Evolutionary conservation across 2,888 invertebrate species (phyloP).

Genomic region (Lampropteryx suffumata): DNA sequence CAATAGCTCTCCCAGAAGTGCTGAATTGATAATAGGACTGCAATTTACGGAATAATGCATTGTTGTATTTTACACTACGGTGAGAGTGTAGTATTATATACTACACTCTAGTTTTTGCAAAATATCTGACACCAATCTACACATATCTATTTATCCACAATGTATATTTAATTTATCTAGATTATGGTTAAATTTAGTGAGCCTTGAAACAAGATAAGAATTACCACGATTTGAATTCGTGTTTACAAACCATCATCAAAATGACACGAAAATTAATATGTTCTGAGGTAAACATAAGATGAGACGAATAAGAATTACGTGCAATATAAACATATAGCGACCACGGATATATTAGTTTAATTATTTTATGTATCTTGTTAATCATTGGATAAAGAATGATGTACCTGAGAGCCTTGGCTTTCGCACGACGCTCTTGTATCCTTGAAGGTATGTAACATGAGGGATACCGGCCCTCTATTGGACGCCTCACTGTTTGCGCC

Average conservation of each 20-base stretch:
- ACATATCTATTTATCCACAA: background rate
- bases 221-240: slow-evolving; percentile 3
- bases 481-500: slow-evolving; percentile 88
- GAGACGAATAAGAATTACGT: too few species aligned
- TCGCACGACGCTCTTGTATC: slow-evolving; percentile 88
- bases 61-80: too few species aligned
- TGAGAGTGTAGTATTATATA: too few species aligned
- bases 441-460: slow-evolving; percentile 89
- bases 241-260: background rate
- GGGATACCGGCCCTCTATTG: slow-evolving; percentile 89
- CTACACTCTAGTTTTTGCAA: too few species aligned
- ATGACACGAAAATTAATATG: background rate
- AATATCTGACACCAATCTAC: background rate
- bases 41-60: too few species aligned
- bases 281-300: background rate
- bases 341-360: background rate
- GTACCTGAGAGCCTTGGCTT: slow-evolving; percentile 83
- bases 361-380: too few species aligned
- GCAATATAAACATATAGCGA: background rate
- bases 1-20: background rate
- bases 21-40: too few species aligned
- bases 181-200: background rate
- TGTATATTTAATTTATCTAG: background rate
- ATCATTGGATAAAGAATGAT: slow-evolving; percentile 41
- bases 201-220: slow-evolving; percentile 9